A percentile compares a stretch with the other conserved stretches of the same genome.
phyloP scores from a whole-genome alignment of 2,888 invertebrate genomes.

The Pherbina coryleti region DNA sequence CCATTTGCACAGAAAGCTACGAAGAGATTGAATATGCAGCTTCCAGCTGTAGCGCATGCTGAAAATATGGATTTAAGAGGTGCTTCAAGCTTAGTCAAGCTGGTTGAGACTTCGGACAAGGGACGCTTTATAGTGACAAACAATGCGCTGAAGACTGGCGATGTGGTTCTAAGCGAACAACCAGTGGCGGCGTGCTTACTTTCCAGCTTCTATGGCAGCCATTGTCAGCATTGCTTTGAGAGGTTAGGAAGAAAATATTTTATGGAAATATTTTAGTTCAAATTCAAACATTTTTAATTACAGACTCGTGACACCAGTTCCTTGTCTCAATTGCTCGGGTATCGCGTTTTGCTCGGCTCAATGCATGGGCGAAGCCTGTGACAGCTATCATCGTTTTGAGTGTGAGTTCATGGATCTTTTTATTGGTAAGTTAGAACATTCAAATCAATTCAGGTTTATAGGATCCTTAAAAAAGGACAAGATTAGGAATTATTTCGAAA shows the following conservation, averaged over 20 bases:
- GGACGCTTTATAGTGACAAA: conserved; percentile 81
- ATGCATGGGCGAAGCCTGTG: conserved; percentile 76
- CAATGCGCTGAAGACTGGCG: conserved; percentile 74
- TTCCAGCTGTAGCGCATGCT: conserved; percentile 70
- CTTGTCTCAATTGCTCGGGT: conserved; percentile 80
- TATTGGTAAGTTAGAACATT: conserved; percentile 72
- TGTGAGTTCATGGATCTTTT: conserved; percentile 81
- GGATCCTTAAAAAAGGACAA: not conserved
- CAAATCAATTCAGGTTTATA: too few relatives aligned
- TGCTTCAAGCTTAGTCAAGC: conserved; percentile 75
- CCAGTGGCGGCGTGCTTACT: conserved; percentile 82
- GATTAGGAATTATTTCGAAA: not conserved
- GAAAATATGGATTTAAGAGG: conserved; percentile 72
- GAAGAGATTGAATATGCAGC: conserved; percentile 38
- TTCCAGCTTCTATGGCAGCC: conserved; percentile 80
- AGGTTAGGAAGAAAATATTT: conserved; percentile 71
- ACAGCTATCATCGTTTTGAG: conserved; percentile 81
- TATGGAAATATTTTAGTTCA: not conserved
- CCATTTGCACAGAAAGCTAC: conserved; percentile 57
- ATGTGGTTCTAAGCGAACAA: conserved; percentile 78
- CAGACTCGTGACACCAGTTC: conserved; percentile 76
- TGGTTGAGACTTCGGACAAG: conserved; percentile 72
- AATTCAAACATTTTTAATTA: conserved; percentile 28
- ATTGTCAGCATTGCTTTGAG: conserved; percentile 84
- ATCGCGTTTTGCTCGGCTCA: conserved; percentile 80